Evolutionary conservation across 2,797 vertebrate genomes (phyloP).

Genomic region (Gallinago solitaria): DNA sequence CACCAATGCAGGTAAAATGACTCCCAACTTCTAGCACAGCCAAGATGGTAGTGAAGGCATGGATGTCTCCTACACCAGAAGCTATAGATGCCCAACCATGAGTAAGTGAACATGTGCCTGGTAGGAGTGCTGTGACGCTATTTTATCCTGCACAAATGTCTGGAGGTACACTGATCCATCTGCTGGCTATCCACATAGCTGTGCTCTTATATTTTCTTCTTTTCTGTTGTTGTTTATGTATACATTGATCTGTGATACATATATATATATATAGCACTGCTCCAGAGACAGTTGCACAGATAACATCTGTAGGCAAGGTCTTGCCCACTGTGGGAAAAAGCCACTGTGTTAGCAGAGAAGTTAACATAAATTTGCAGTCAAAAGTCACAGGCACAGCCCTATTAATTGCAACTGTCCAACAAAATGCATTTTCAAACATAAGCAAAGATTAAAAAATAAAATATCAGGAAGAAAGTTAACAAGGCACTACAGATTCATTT

Average conservation of each 20-base stretch:
- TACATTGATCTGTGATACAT: background rate
- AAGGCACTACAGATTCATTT: background rate
- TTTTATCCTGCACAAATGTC: slow-evolving; percentile 20
- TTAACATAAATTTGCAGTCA: background rate
- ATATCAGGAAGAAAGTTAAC: background rate
- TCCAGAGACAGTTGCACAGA: background rate
- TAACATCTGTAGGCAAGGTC: background rate
- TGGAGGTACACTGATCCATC: slow-evolving; percentile 35
- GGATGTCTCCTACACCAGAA: background rate
- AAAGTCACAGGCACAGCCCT: background rate
- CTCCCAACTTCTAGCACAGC: background rate
- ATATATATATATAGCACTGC: background rate
- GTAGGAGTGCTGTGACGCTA: slow-evolving; percentile 4
- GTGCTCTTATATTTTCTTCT: background rate
- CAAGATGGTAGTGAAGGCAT: background rate
- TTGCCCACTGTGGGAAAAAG: background rate
- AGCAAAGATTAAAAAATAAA: background rate
- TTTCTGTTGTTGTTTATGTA: background rate
- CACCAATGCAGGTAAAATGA: background rate
- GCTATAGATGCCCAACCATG: background rate
- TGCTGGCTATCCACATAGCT: background rate
- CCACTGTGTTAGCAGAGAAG: background rate
- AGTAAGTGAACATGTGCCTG: slow-evolving; percentile 45
- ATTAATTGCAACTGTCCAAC: background rate
- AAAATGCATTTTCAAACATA: background rate